Evolutionary conservation across 1,140 invertebrate genomes (phyloP).

Genomic region (Augochlora pura): DNA sequence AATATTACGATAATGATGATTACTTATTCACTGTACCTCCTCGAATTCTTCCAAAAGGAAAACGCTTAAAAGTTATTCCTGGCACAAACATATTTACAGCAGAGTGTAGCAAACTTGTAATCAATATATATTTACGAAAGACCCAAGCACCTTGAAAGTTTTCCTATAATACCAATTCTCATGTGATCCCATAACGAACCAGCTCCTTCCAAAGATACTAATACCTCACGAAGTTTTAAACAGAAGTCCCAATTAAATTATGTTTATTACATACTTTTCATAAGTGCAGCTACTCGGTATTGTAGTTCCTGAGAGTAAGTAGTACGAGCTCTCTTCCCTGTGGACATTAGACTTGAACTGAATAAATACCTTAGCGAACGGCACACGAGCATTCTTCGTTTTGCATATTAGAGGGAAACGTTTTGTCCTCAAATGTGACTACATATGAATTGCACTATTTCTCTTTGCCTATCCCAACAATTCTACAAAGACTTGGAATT

Average conservation of each 20-base stretch:
- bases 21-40: conserved; percentile 9
- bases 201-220: conserved; percentile 55
- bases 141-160: conserved; percentile 61
- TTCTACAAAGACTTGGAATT: neutral
- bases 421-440: neutral
- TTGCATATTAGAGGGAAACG: neutral
- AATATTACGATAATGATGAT: neutral
- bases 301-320: conserved; percentile 81
- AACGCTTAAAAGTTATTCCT: conserved; percentile 35
- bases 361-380: conserved; percentile 62
- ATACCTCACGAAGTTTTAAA: conserved; percentile 40
- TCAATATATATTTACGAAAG: conserved; percentile 34
- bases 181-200: conserved; percentile 48
- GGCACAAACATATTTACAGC: conserved; percentile 44
- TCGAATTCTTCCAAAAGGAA: conserved; percentile 29
- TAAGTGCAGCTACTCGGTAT: conserved; percentile 80
- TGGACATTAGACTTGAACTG: conserved; percentile 72
- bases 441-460: neutral
- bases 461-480: conserved; percentile 7
- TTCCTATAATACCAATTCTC: conserved; percentile 21
- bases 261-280: conserved; percentile 80
- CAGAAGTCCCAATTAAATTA: conserved; percentile 38
- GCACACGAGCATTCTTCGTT: conserved; percentile 37
- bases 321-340: conserved; percentile 79
- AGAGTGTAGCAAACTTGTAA: conserved; percentile 31